Evolutionary conservation across 2,888 invertebrate species (phyloP).

Genomic region (Dichetophora obliterata): DNA sequence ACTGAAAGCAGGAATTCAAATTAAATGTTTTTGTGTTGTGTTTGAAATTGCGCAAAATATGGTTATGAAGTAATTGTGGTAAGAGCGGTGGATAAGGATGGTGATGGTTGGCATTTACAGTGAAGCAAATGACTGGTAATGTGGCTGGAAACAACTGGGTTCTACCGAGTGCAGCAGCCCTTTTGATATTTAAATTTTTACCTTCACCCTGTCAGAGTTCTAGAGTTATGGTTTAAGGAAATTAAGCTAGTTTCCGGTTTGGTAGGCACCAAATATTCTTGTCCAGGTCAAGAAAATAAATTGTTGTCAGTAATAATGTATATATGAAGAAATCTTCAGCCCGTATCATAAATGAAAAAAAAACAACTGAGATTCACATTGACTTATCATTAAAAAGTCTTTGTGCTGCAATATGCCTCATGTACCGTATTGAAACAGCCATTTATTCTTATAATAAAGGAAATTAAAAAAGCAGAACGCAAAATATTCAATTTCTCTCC

Average conservation of each 20-base stretch:
- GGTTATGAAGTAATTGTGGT: background rate
- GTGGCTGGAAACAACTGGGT: background rate
- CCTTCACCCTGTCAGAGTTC: background rate
- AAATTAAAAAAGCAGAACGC: too few relatives aligned
- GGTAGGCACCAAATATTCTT: background rate
- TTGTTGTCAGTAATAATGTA: background rate
- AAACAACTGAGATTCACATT: too few relatives aligned
- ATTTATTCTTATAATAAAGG: too few relatives aligned
- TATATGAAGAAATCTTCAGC: background rate
- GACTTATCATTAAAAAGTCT: too few relatives aligned
- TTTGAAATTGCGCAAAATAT: conserved; percentile 23
- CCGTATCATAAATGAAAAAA: background rate
- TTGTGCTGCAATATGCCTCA: too few relatives aligned
- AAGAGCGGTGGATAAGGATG: background rate
- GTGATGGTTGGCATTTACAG: too few relatives aligned
- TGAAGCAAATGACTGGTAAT: too few relatives aligned
- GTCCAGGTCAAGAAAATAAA: background rate
- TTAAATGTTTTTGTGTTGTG: conserved; percentile 19
- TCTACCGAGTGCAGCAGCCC: background rate
- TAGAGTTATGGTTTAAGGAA: conserved; percentile 31
- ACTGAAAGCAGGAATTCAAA: background rate
- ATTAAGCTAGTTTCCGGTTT: conserved; percentile 25
- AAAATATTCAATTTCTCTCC: too few relatives aligned
- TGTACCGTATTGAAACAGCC: too few relatives aligned
- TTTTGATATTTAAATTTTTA: background rate